A percentile compares a stretch with the other conserved stretches of the same genome.
Evolutionary conservation across 53 echinoderm and acorn worm species (phyloP).

Genomic region (Echinarachnius parma): DNA sequence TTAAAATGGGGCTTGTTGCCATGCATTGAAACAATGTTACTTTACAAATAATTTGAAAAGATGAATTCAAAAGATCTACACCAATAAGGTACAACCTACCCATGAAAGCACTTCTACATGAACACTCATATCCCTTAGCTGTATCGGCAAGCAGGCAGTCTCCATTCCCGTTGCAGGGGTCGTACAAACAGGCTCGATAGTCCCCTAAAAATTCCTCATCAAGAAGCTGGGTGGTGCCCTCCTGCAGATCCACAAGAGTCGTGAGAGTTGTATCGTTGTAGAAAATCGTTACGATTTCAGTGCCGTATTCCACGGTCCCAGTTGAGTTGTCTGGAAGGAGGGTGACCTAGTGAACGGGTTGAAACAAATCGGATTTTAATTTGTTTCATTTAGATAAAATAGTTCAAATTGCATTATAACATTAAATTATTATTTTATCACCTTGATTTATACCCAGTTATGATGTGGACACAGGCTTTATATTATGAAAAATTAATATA

Average conservation of each 20-base stretch:
- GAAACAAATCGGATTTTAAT: too few species aligned
- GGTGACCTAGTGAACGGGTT: too few species aligned
- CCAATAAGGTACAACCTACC: constrained; percentile 41
- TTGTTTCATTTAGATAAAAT: too few species aligned
- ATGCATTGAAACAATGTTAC: too few species aligned
- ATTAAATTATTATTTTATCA: too few species aligned
- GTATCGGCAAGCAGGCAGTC: constrained; percentile 54
- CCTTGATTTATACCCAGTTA: too few species aligned
- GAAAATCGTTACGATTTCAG: constrained; percentile 10
- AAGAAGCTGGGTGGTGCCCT: neutral
- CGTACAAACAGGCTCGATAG: constrained; percentile 42
- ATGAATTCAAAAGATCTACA: neutral
- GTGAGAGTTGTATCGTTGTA: neutral
- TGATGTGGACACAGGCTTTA: too few species aligned
- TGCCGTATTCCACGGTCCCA: neutral
- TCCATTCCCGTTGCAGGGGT: constrained; percentile 50
- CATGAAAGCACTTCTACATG: constrained; percentile 53
- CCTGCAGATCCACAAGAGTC: neutral
- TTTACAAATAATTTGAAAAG: neutral
- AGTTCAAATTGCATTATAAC: too few species aligned
- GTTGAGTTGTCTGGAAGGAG: neutral
- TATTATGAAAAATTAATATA: too few species aligned
- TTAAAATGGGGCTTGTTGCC: too few species aligned
- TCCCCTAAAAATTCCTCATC: neutral
- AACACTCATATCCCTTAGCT: constrained; percentile 63